phyloP scores from a whole-genome alignment of 2,113 vertebrate genomes.

The Corvus hawaiiensis region DNA sequence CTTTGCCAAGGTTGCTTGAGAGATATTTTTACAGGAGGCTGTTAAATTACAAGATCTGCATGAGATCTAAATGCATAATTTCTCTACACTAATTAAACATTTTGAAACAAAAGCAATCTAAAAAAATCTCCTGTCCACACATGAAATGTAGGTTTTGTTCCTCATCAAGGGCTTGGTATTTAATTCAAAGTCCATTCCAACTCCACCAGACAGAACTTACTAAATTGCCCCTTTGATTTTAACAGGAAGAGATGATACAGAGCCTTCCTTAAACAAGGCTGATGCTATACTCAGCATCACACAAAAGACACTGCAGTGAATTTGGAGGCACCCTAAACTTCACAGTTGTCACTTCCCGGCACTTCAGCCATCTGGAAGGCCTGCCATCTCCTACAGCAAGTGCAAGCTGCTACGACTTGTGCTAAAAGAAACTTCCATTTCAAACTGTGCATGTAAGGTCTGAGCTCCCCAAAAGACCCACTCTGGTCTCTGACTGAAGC shows the following conservation, averaged over 20 bases:
- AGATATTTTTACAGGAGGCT: not conserved
- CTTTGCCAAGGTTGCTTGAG: not conserved
- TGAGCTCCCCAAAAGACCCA: not conserved
- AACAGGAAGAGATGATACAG: not conserved
- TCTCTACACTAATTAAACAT: not conserved
- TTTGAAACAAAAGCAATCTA: not conserved
- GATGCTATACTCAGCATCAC: slow-evolving; percentile 4
- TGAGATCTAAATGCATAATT: not conserved
- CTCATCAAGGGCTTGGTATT: not conserved
- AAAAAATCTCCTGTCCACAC: not conserved
- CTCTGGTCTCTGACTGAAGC: not conserved
- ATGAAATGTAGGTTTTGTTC: not conserved
- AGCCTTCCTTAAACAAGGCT: slow-evolving; percentile 23
- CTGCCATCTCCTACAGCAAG: slow-evolving; percentile 46
- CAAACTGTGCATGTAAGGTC: not conserved
- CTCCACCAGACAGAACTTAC: not conserved
- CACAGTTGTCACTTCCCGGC: slow-evolving; percentile 48
- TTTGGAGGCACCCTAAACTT: slow-evolving; percentile 46
- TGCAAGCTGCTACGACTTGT: slow-evolving; percentile 38
- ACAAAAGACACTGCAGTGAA: slow-evolving; percentile 41
- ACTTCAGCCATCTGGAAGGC: slow-evolving; percentile 49
- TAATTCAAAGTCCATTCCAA: not conserved
- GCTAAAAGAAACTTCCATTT: slow-evolving; percentile 28
- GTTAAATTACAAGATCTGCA: not conserved
- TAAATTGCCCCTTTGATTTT: slow-evolving; percentile 7